Evolutionary conservation across 2,888 invertebrate genomes (phyloP), one percentile per base, ranked within the genome.

Genomic region (Acanthosepion lycidas): DNA sequence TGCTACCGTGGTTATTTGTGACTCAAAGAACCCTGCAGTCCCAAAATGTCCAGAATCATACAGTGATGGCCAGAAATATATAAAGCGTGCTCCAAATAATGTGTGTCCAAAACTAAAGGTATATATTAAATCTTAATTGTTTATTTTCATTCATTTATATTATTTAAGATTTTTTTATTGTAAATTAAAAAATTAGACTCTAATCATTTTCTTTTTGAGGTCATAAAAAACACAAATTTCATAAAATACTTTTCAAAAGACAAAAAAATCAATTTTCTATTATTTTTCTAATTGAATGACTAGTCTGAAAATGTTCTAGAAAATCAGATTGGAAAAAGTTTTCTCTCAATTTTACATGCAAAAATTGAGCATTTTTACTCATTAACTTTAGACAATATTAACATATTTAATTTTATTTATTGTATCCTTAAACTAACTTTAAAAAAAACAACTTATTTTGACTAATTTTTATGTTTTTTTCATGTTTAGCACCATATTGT

Each of bases 41-140:
- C 96, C 96, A 78, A 95, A 95, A 42, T 97, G 97, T 95, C 97
- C 97, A 8, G 64, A 94, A 8, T 95, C 95, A 12, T 96, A 96
- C 95, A 96, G 95, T 48, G 96, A 97, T 95, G 97, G 97, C 0
- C 96, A 97, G 94, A 95, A 94, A 42, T 97, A 96, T 95, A 95
- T 97, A 9, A 95, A 96, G 94, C 95, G 97, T 93, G 95, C 96
- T 78, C 96, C 97, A 78, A 96, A 97, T 95, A 96, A 95, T 20
- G 95, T 96, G 9, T 97, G 97, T 95, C 95, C 95, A 23, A 96
- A 97, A 95, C 95, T 95, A 92, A 91, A 95, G 96, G 96, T 96
- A 78, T 92, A 95, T 12, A 53, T 93, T n/a, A 28, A 78, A 78
- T 18, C n/a, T 28, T 9, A 78, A 1, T 78, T 6, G n/a, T 78